Evolutionary conservation across 2,888 invertebrate genomes (phyloP).

Genomic region (Tridacna gigas): DNA sequence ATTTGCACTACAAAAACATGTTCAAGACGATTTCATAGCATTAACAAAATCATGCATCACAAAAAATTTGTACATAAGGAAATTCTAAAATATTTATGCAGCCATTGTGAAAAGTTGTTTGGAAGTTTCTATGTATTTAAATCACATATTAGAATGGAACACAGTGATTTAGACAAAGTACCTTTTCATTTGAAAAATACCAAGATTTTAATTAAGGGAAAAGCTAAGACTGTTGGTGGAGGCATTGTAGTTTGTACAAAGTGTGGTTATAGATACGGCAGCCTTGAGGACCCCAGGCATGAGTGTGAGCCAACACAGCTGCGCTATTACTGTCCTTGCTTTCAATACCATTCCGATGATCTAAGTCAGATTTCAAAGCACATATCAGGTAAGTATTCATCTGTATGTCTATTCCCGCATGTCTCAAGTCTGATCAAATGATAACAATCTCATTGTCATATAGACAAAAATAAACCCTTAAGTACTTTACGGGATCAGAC

Average conservation of each 20-base stretch:
- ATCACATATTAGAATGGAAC: constrained; percentile 34
- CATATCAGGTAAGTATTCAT: constrained; percentile 14
- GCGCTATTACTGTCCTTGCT: constrained; percentile 43
- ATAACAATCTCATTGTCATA: too few species aligned
- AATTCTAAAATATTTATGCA: constrained; percentile 20
- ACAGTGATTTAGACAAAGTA: constrained; percentile 4
- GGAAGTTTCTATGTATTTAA: constrained; percentile 10
- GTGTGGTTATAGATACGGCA: constrained; percentile 20
- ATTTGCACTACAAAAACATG: constrained; percentile 14
- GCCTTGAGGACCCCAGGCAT: constrained; percentile 1
- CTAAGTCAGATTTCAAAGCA: constrained; percentile 15
- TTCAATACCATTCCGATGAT: not conserved
- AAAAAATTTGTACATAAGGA: constrained; percentile 27
- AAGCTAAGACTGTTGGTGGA: not conserved
- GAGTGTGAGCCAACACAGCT: constrained; percentile 18
- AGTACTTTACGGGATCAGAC: too few species aligned
- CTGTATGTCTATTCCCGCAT: too few species aligned
- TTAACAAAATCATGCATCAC: not conserved
- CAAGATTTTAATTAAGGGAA: constrained; percentile 3
- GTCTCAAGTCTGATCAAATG: too few species aligned
- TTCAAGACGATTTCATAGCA: not conserved
- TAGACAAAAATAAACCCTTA: too few species aligned
- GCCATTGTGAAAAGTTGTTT: constrained; percentile 19
- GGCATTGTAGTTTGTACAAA: constrained; percentile 11
- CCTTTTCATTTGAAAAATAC: not conserved